phyloP scores from a whole-genome alignment of 2,888 invertebrate genomes.

The Pecten maximus region DNA sequence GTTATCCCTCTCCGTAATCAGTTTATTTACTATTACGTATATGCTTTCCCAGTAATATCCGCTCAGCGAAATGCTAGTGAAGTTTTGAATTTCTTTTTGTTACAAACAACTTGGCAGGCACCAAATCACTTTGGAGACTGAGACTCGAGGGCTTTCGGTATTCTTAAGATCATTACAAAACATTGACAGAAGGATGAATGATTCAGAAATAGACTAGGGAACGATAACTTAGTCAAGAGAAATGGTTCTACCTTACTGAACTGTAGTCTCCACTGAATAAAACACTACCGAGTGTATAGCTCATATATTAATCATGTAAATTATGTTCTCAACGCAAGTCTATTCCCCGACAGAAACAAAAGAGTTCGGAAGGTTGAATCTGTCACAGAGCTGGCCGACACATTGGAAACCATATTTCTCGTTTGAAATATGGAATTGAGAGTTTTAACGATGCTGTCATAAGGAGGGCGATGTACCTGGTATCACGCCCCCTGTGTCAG shows the following conservation, averaged over 20 bases:
- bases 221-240: not conserved
- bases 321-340: not conserved
- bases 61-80: too few relatives aligned
- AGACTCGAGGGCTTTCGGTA: too few relatives aligned
- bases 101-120: too few relatives aligned
- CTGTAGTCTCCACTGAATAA: not conserved
- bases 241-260: not conserved
- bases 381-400: not conserved
- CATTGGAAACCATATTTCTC: not conserved
- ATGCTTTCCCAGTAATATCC: too few relatives aligned
- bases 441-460: conserved; percentile 30
- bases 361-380: not conserved
- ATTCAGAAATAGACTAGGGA: not conserved
- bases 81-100: too few relatives aligned
- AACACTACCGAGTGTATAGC: not conserved
- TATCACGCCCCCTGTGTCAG: not conserved
- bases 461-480: not conserved
- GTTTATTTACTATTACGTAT: too few relatives aligned
- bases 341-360: not conserved
- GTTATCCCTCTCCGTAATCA: too few relatives aligned
- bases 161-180: not conserved
- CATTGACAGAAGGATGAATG: not conserved
- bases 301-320: not conserved
- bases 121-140: too few relatives aligned
- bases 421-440: not conserved